A percentile compares a stretch with the other conserved stretches of the same genome.
Conservation (phyloP, 30 jellyfish, hydroid and myxozoan genomes). For the Clytia hemisphaerica region DNA sequence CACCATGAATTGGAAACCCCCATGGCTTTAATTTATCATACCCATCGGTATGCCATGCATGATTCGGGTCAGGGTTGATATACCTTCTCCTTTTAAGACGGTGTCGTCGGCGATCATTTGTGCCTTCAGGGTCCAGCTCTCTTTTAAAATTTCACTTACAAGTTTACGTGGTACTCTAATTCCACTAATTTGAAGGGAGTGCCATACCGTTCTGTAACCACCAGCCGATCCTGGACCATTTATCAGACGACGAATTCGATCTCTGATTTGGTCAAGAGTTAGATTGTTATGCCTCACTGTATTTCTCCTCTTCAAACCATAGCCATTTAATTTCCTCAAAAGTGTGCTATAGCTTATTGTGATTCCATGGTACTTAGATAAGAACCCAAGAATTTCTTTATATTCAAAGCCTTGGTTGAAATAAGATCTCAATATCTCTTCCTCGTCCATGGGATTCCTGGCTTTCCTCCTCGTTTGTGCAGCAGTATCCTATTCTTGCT, state of each 20-base stretch:
- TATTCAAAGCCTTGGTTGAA: conserved; percentile 34
- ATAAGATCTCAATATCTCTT: conserved; percentile 21
- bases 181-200: conserved; percentile 35
- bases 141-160: conserved; percentile 28
- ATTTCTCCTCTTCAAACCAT: conserved; percentile 19
- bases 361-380: conserved; percentile 24
- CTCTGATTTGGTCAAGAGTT: conserved; percentile 8
- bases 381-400: conserved; percentile 24
- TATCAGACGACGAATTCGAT: conserved; percentile 4
- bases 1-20: conserved; percentile 26
- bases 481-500: too few relatives aligned
- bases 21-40: conserved; percentile 15
- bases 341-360: conserved; percentile 15
- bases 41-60: conserved; percentile 34
- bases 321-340: conserved; percentile 12
- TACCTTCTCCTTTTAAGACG: conserved; percentile 17
- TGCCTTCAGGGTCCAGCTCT: conserved; percentile 24
- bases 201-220: conserved; percentile 45
- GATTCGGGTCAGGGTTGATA: conserved; percentile 25
- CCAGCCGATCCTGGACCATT: conserved; percentile 35
- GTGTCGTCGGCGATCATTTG: conserved; percentile 12
- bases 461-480: too few relatives aligned
- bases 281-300: too few relatives aligned
- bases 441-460: too few relatives aligned
- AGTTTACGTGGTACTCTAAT: conserved; percentile 27